Evolutionary conservation across 2,797 vertebrate species (phyloP).

Genomic region (Potorous gilbertii): DNA sequence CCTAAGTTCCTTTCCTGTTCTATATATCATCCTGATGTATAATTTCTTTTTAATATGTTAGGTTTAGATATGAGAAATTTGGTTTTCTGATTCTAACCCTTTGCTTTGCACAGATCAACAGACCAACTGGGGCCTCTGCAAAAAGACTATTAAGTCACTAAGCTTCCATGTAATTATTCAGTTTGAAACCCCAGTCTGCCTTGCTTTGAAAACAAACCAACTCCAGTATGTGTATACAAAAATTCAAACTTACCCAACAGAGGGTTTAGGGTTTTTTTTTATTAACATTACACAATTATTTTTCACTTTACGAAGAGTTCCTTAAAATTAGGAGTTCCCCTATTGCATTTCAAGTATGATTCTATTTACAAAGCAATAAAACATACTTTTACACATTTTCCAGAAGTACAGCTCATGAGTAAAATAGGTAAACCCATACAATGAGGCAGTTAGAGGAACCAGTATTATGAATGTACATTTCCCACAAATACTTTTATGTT

Average conservation of each 20-base stretch:
- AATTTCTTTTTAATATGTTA: not conserved
- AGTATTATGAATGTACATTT: not conserved
- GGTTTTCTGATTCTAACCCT: not conserved
- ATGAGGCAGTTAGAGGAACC: not conserved
- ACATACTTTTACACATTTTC: not conserved
- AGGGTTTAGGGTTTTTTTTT: not conserved
- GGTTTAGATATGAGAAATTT: not conserved
- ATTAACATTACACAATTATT: not conserved
- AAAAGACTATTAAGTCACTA: too few species aligned
- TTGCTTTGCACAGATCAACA: not conserved
- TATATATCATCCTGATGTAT: not conserved
- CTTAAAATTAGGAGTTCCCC: not conserved
- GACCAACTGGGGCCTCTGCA: not conserved
- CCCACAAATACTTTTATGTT: not conserved
- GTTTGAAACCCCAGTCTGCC: not conserved
- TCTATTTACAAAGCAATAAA: not conserved
- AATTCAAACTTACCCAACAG: not conserved
- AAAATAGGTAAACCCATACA: not conserved
- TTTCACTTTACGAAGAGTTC: not conserved
- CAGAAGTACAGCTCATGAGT: not conserved
- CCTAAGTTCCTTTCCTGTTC: not conserved
- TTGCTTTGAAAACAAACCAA: not conserved
- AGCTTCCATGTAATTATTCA: not conserved
- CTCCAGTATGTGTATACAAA: accelerated
- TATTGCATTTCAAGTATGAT: not conserved